Conservation (phyloP, 1,140 invertebrate species). For the Nomia melanderi region DNA sequence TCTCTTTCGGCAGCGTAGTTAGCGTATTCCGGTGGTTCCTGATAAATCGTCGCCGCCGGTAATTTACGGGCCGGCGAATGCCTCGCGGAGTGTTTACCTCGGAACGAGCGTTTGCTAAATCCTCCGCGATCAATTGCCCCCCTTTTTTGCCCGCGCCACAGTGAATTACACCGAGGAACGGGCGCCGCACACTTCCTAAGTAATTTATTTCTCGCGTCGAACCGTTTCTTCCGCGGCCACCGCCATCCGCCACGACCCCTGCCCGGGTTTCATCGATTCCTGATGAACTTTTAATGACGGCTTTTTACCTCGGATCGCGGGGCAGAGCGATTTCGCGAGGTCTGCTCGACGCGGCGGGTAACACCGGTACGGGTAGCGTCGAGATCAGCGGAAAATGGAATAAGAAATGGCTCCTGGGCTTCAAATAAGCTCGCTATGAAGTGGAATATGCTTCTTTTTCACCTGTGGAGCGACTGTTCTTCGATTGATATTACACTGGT, state of each 20-base stretch:
- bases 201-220: slow-evolving; percentile 49
- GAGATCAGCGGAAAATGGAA: not conserved
- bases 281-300: slow-evolving; percentile 43
- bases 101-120: slow-evolving; percentile 38
- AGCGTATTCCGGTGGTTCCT: slow-evolving; percentile 23
- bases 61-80: slow-evolving; percentile 33
- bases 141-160: not conserved
- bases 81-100: slow-evolving; percentile 34
- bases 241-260: not conserved
- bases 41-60: slow-evolving; percentile 38
- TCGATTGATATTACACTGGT: no score
- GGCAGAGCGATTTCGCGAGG: not conserved
- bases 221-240: slow-evolving; percentile 18
- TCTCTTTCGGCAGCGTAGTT: slow-evolving; percentile 5
- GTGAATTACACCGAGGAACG: slow-evolving; percentile 26
- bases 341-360: not conserved
- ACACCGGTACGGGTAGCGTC: no score
- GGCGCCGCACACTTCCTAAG: slow-evolving; percentile 7
- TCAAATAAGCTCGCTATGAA: not conserved
- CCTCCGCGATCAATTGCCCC: slow-evolving; percentile 41
- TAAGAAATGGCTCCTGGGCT: not conserved
- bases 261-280: slow-evolving; percentile 17
- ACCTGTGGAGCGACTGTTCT: not conserved
- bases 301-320: not conserved
- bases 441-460: no score